These are phyloP conservation scores for Pheosia gnoma DNA, from an alignment of 2,888 invertebrate genomes.

Conservation along the genomic window DNA sequence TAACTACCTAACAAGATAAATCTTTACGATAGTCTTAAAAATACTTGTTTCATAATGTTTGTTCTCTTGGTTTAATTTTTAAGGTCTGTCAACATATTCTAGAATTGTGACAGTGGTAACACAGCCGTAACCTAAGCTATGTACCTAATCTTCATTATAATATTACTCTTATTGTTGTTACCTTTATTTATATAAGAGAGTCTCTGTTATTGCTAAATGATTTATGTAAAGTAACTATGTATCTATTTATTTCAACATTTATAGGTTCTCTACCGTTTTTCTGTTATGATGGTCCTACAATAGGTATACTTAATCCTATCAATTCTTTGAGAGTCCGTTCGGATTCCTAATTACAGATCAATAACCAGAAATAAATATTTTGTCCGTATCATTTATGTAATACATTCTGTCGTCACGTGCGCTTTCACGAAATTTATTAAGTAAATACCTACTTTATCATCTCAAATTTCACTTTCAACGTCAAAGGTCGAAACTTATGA, in stretches of 20 bases:
- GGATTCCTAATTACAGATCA: conserved; percentile 31
- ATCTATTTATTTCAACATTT: not conserved
- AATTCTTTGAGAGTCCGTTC: not conserved
- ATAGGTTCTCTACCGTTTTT: not conserved
- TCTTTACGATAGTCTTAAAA: conserved; percentile 9
- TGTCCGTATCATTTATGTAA: conserved; percentile 44
- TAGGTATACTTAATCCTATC: not conserved
- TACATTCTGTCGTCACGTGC: conserved; percentile 47
- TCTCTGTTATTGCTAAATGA: not conserved
- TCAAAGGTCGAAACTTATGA: conserved; percentile 33
- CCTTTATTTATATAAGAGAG: conserved; percentile 1
- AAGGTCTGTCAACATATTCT: conserved; percentile 25
- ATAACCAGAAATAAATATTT: conserved; percentile 16
- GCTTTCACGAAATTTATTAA: conserved; percentile 50
- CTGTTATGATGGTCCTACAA: not conserved
- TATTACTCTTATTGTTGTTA: conserved; percentile 24
- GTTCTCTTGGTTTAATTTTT: conserved; percentile 39
- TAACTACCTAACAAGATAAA: conserved; percentile 3
- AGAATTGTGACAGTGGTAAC: conserved; percentile 17
- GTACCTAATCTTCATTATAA: conserved; percentile 25
- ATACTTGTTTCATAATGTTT: conserved; percentile 19
- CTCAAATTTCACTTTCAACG: conserved; percentile 42
- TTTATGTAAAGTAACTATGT: not conserved
- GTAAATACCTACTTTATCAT: conserved; percentile 37
- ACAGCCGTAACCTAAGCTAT: conserved; percentile 28